Conservation (phyloP, 2,113 vertebrate species). For the Pomatorhinus ruficollis region DNA sequence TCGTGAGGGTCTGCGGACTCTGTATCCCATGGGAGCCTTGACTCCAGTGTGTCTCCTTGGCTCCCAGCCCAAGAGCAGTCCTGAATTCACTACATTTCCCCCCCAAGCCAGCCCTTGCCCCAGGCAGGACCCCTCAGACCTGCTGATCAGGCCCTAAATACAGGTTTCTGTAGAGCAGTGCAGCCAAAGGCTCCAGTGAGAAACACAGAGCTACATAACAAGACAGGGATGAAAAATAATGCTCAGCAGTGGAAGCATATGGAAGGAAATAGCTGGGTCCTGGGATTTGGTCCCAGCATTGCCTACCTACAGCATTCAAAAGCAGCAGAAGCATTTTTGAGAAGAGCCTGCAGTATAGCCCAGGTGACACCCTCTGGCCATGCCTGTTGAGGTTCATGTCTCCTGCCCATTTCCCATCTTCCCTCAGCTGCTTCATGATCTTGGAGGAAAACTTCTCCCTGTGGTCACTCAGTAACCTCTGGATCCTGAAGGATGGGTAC, state of each 20-base stretch:
- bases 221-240: background rate
- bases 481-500: background rate
- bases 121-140: background rate
- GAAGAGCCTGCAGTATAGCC: background rate
- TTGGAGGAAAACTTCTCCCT: background rate
- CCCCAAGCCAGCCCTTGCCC: background rate
- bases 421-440: background rate
- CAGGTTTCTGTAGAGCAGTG: background rate
- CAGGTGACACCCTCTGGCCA: background rate
- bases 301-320: background rate
- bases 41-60: background rate
- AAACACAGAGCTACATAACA: background rate
- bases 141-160: constrained; percentile 31
- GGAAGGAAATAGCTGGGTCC: background rate
- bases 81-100: background rate
- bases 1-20: background rate
- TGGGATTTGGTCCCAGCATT: background rate
- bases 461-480: background rate
- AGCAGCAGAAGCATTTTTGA: background rate
- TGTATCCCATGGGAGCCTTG: background rate
- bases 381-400: background rate
- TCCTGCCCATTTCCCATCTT: background rate
- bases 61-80: background rate
- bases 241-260: background rate
- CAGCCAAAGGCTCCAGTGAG: background rate